A percentile compares a stretch with the other conserved stretches of the same genome.
These are phyloP conservation scores for Eubucco bourcierii DNA, from an alignment of 2,113 vertebrate species.

Conservation along the genomic window DNA sequence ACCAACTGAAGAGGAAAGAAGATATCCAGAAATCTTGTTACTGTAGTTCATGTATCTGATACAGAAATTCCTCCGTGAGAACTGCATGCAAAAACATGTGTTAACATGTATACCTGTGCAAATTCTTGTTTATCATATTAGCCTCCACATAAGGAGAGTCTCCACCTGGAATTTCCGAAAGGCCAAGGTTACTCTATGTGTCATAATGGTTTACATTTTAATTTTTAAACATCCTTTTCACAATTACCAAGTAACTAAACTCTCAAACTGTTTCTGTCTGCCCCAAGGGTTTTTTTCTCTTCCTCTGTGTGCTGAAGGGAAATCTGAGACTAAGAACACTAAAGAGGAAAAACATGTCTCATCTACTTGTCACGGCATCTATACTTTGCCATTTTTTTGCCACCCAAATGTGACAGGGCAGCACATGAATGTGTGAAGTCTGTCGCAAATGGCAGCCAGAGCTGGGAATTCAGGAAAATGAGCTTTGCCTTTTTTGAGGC, in stretches of 20 bases:
- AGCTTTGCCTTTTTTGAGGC: slow-evolving; percentile 65
- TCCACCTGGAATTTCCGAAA: background rate
- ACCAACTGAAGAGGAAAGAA: background rate
- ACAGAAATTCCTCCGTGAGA: background rate
- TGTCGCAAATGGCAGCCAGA: slow-evolving; percentile 68
- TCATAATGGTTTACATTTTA: slow-evolving; percentile 43
- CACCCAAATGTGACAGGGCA: slow-evolving; percentile 68
- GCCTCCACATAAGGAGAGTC: background rate
- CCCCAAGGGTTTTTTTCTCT: slow-evolving; percentile 60
- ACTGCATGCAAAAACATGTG: background rate
- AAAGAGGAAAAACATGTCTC: slow-evolving; percentile 67
- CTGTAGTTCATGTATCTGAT: background rate
- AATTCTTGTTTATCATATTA: slow-evolving; percentile 1
- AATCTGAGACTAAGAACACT: slow-evolving; percentile 57
- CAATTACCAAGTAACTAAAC: slow-evolving; percentile 28
- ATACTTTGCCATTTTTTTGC: slow-evolving; percentile 71
- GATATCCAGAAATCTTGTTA: background rate
- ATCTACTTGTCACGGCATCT: slow-evolving; percentile 70
- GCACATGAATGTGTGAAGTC: slow-evolving; percentile 68
- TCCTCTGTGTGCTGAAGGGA: slow-evolving; percentile 62
- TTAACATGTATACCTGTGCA: background rate
- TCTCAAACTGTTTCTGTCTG: slow-evolving; percentile 55
- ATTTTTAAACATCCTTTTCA: slow-evolving; percentile 43
- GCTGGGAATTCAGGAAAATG: slow-evolving; percentile 62
- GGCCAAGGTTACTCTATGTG: background rate